Conservation (phyloP, 2,888 invertebrate genomes). For the Drosophila acutilabella region DNA sequence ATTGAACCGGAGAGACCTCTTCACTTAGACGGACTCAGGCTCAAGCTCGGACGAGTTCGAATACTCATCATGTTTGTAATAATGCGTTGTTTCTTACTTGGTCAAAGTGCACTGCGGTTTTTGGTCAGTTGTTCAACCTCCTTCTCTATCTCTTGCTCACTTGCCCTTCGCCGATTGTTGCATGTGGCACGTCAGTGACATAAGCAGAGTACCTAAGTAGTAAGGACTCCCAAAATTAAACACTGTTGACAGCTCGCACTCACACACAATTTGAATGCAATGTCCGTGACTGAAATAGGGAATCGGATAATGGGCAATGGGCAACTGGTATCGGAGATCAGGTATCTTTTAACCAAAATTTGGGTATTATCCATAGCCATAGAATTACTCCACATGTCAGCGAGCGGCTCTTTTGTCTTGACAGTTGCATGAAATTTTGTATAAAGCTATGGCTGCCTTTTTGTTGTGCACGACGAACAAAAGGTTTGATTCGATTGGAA, state of each 20-base stretch:
- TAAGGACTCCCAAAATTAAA: constrained; percentile 72
- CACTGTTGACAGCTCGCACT: constrained; percentile 81
- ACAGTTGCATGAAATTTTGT: constrained; percentile 71
- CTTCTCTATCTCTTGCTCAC: background rate
- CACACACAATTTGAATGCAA: constrained; percentile 65
- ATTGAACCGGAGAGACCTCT: constrained; percentile 41
- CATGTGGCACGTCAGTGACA: constrained; percentile 67
- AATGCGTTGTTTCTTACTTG: constrained; percentile 53
- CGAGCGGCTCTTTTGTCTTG: constrained; percentile 65
- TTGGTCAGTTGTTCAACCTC: constrained; percentile 29
- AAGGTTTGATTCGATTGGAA: constrained; percentile 47
- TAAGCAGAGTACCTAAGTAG: constrained; percentile 36
- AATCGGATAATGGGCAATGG: background rate
- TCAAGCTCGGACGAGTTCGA: background rate
- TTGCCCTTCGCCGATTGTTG: constrained; percentile 48
- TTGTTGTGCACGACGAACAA: constrained; percentile 60
- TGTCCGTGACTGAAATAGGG: constrained; percentile 43
- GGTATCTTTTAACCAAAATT: constrained; percentile 9
- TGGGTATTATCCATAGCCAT: constrained; percentile 46
- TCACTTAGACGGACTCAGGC: constrained; percentile 14
- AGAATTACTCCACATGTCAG: constrained; percentile 58
- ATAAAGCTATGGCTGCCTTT: constrained; percentile 50
- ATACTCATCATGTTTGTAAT: constrained; percentile 49
- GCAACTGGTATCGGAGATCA: constrained; percentile 6
- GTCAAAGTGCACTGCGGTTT: constrained; percentile 79